Base-by-base conservation (phyloP, 2,888 invertebrate genomes). In the Drosophila mayaguana region DNA sequence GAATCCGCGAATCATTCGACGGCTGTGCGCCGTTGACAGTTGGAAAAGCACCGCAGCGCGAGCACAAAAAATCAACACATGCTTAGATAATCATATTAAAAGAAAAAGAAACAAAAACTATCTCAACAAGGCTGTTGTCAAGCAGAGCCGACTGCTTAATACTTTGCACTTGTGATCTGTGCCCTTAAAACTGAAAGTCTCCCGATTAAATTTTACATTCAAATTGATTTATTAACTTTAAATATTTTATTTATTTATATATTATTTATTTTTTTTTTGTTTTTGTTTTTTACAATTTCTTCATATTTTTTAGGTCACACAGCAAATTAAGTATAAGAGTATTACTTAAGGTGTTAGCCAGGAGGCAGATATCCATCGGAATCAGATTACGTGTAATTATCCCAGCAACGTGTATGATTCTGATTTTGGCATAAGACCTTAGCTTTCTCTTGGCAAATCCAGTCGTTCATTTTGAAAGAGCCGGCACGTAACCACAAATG, bases 11-110 rank as follows among this genome's bases (percentile, higher is more conserved):
- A 90, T 90, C 86, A 87, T 90, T 75, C 72, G 83, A 80, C 68
- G 81, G 51, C 81, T 75, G 73, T 63, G 78, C 73, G 83, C 70
- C 76, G 84, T 85, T 84, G 90, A 89, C 84, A 84, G 84, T 88
- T 81, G 72, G 86, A 89, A 90, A 90, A 83, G 82, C 88, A 75
- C 72, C 70, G 48, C 38, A 43, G 16, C 56, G 72, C 59, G 63
- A 65, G 66, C 74, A 80, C 81, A 90, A 87, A 90, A 86, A 90
- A 83, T 86, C 86, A 90, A 89, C 88, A 88, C 85, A 90, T 89
- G 87, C 87, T 80, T 90, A 77, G 90, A 80, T 82, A 85, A 78
- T 67, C 72, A 65, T 67, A 88, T 67, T 63, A 74, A 63, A 61
- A 38, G 54, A 11, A 36, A 70, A 40, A 62, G 2, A 6, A 34